Evolutionary conservation across 2,888 invertebrate genomes (phyloP).

Genomic region (Diaphora mendica): DNA sequence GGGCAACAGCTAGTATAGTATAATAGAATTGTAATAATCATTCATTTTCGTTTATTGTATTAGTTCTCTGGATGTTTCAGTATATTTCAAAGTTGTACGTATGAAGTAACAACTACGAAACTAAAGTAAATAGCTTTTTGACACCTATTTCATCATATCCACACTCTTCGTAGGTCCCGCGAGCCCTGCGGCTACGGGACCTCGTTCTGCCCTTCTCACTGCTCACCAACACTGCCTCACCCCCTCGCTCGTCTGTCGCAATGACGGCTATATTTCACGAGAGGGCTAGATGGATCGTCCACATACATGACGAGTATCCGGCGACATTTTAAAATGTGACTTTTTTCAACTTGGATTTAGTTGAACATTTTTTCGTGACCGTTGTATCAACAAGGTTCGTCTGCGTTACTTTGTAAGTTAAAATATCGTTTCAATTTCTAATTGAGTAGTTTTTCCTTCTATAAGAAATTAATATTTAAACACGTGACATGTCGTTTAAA

Average conservation of each 20-base stretch:
- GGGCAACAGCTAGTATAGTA: no score
- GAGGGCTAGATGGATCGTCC: slow-evolving; percentile 35
- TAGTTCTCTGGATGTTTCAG: not conserved
- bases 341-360: slow-evolving; percentile 25
- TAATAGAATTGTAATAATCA: no score
- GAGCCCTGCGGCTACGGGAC: slow-evolving; percentile 26
- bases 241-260: slow-evolving; percentile 28
- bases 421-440: not conserved
- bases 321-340: slow-evolving; percentile 27
- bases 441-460: not conserved
- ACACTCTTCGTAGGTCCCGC: slow-evolving; percentile 30
- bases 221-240: slow-evolving; percentile 6
- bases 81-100: not conserved
- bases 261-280: slow-evolving; percentile 47
- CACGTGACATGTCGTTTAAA: not conserved
- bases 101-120: not conserved
- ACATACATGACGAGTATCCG: slow-evolving; percentile 42
- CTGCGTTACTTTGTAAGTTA: not conserved
- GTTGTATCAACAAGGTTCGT: not conserved
- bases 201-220: not conserved
- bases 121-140: not conserved
- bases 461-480: not conserved
- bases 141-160: slow-evolving; percentile 23
- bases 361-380: slow-evolving; percentile 5
- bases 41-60: not conserved